A percentile compares a stretch with the other conserved stretches of the same genome.
These are phyloP conservation scores for Drosophila pruinosa DNA, from an alignment of 1,140 invertebrate genomes.

Conservation along the genomic window DNA sequence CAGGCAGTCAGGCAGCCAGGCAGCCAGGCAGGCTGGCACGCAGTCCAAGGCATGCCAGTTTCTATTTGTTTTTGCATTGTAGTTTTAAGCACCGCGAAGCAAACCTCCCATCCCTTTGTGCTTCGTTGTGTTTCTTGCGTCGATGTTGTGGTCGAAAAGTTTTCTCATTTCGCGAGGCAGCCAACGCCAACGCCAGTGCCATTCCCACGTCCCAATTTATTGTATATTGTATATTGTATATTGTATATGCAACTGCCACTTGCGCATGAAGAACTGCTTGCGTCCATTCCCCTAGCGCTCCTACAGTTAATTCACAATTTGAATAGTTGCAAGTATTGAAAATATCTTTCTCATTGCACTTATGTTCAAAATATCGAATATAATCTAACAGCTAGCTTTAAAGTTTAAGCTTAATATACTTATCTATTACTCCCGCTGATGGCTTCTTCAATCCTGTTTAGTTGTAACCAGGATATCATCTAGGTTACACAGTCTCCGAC, in stretches of 20 bases:
- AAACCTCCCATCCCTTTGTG: background rate
- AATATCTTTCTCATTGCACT: too few species aligned
- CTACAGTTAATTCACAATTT: too few species aligned
- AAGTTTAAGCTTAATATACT: too few species aligned
- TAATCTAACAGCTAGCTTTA: too few species aligned
- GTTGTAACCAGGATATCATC: slow-evolving; percentile 1
- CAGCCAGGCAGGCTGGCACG: slow-evolving; percentile 11
- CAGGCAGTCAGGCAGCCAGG: slow-evolving; percentile 11
- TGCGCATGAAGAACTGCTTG: background rate
- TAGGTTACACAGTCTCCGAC: background rate
- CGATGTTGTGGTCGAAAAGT: slow-evolving; percentile 79
- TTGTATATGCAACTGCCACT: slow-evolving; percentile 11
- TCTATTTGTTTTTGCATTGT: slow-evolving; percentile 57
- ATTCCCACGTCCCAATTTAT: background rate
- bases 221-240: background rate
- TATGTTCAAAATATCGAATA: too few species aligned
- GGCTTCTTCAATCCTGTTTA: background rate
- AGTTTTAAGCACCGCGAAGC: slow-evolving; percentile 43
- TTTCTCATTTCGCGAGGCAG: slow-evolving; percentile 75
- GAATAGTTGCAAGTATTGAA: too few species aligned
- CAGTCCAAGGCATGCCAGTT: slow-evolving; percentile 16
- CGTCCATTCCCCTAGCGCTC: background rate
- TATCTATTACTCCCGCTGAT: background rate
- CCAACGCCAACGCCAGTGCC: slow-evolving; percentile 26
- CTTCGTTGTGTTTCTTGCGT: slow-evolving; percentile 26